Conservation (phyloP, 2,113 vertebrate species). For the Ranitomeya variabilis region DNA sequence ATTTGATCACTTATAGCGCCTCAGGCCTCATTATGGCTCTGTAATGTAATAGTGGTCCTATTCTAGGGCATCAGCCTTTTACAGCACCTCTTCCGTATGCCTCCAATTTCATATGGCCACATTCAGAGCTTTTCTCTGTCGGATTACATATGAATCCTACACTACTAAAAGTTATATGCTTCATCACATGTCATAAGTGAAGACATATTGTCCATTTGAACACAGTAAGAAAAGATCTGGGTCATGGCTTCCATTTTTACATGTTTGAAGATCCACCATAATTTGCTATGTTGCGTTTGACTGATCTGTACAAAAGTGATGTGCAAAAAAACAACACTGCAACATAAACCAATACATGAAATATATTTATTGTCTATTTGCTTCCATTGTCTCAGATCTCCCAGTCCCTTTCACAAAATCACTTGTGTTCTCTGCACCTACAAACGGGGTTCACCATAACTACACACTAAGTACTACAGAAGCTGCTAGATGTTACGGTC, state of each 20-base stretch:
- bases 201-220: neutral
- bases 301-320: neutral
- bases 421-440: neutral
- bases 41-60: too few species aligned
- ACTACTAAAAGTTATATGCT: too few species aligned
- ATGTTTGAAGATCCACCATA: neutral
- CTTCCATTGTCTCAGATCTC: neutral
- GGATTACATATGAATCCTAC: too few species aligned
- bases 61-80: too few species aligned
- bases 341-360: slow-evolving; percentile 18
- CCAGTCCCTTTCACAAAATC: neutral
- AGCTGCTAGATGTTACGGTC: neutral
- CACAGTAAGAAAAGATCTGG: neutral
- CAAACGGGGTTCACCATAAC: slow-evolving; percentile 1
- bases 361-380: slow-evolving; percentile 36
- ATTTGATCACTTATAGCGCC: too few species aligned
- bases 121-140: too few species aligned
- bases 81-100: too few species aligned
- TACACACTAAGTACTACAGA: neutral
- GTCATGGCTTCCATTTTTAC: neutral
- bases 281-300: too few species aligned
- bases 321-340: neutral
- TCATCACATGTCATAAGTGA: neutral
- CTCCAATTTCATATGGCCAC: too few species aligned
- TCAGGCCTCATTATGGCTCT: too few species aligned